Evolutionary conservation across 2,797 vertebrate genomes (phyloP), one percentile per base, ranked within the genome.

Genomic region (Gorsachius magnificus): DNA sequence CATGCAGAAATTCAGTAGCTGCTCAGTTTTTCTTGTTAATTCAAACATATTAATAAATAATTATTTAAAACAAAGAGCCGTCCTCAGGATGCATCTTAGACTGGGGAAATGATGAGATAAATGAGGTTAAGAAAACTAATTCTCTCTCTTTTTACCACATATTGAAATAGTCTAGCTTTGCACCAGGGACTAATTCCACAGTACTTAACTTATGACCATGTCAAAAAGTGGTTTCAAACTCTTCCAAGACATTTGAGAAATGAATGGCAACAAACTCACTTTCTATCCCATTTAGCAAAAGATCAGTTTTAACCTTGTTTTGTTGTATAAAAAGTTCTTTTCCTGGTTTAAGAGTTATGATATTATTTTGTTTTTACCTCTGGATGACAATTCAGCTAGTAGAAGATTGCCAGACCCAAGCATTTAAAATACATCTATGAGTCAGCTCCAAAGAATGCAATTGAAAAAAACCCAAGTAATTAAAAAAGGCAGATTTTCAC

Each of bases 311-410:
- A 54, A 66, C 25, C 68, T 87, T 89, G n/a, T 43, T 85, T 85
- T 87, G 12, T 57, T 90, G 46, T 18, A 54, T 57, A 63, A 82
- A 93, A 88, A 13, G 3, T 63, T 84, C 8, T 94, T 93, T 71
- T 85, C 22, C 22, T 82, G 10, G 35, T 92, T 93, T 91, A 81
- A 74, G 18, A 57, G 5, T 78, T 90, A 57, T 13, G 60, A 61
- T 48, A 74, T 68, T 94, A 66, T 87, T 95, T 95, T 92, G 38
- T 63, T 91, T 92, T 87, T 94, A 93, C 68, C 78, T 93, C 80
- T 87, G 71, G 86, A 89, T 64, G n/a, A 72, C 41, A 84, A 36
- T 64, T 80, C 60, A 74, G 11, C 21, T 74, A 48, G 77, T 7
- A 87, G 63, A 84, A 87, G 64, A 74, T 29, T 85, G 71, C 81